Conservation (phyloP, 2,797 vertebrate genomes). For the Rhodeus uyekii region DNA sequence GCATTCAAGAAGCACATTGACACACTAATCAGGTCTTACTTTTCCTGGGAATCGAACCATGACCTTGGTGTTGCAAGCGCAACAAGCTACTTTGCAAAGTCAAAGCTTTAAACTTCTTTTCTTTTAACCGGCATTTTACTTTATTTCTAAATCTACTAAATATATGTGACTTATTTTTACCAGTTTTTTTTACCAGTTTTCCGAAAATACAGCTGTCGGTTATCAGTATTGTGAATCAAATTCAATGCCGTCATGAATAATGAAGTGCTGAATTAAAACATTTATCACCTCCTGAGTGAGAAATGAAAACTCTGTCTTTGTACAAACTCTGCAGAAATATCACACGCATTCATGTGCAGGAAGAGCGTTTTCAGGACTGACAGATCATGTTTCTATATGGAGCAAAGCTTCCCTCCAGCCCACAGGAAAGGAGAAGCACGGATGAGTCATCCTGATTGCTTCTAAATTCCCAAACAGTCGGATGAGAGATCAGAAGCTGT, state of each 20-base stretch:
- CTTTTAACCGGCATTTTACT: too few species aligned
- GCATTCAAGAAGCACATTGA: too few species aligned
- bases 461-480: not conserved
- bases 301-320: not conserved
- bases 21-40: too few species aligned
- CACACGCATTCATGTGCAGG: not conserved
- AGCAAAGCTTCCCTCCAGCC: conserved; percentile 23
- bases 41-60: too few species aligned
- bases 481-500: not conserved
- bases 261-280: not conserved
- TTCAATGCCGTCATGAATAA: not conserved
- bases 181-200: too few species aligned
- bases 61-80: too few species aligned
- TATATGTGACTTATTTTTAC: too few species aligned
- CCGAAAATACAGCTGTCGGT: too few species aligned
- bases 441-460: not conserved
- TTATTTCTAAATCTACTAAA: too few species aligned
- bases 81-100: too few species aligned
- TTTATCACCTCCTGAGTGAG: not conserved
- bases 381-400: not conserved
- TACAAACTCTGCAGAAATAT: not conserved
- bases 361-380: not conserved
- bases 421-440: not conserved
- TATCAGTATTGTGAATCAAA: not conserved
- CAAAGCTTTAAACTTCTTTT: too few species aligned